Evolutionary conservation across 1,140 invertebrate genomes (phyloP).

Genomic region (Papilio aristodemus): DNA sequence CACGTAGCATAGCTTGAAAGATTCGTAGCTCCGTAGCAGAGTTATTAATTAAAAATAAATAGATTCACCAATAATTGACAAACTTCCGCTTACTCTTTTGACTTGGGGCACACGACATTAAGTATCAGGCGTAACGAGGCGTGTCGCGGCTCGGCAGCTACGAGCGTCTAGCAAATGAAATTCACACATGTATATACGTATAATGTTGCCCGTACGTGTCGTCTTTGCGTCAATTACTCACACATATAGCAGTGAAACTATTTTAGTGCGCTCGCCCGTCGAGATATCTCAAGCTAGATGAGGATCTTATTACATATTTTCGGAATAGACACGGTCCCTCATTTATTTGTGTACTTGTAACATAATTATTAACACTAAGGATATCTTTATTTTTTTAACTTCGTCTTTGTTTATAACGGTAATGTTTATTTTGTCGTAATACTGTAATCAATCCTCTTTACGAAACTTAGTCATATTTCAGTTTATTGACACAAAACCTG

Average conservation of each 20-base stretch:
- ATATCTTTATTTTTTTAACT: too few relatives aligned
- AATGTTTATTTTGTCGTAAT: too few relatives aligned
- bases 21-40: constrained; percentile 1
- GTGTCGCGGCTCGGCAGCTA: constrained; percentile 29
- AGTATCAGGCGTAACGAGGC: constrained; percentile 30
- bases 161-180: constrained; percentile 32
- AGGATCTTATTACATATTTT: background rate
- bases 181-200: constrained; percentile 30
- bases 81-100: constrained; percentile 10
- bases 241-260: constrained; percentile 22
- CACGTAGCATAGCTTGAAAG: background rate
- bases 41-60: background rate
- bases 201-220: constrained; percentile 4
- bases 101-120: background rate
- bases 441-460: too few relatives aligned
- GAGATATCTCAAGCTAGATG: constrained; percentile 9
- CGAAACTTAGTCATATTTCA: too few relatives aligned
- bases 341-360: background rate
- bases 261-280: constrained; percentile 1
- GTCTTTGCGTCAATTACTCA: constrained; percentile 27
- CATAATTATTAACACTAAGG: too few relatives aligned
- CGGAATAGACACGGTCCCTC: background rate
- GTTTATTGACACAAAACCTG: too few relatives aligned
- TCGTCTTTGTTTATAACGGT: too few relatives aligned
- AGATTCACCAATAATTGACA: background rate